Conservation (phyloP, 2,888 invertebrate genomes). For the Dusona sp. region DNA sequence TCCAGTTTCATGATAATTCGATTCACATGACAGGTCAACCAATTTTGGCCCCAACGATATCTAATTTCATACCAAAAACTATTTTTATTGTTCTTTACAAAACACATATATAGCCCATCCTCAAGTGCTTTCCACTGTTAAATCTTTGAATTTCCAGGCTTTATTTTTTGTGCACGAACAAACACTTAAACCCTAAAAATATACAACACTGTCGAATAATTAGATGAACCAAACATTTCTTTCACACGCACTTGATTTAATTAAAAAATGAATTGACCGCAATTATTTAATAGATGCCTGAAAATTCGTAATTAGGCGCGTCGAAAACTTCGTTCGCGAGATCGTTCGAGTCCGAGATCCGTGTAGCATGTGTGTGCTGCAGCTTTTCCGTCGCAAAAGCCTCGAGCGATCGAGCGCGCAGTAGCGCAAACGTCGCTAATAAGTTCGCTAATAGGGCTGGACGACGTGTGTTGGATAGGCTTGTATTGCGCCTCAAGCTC, state of each 20-base stretch:
- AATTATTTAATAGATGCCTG: neutral
- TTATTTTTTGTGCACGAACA: neutral
- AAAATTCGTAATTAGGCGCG: neutral
- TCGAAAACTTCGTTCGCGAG: slow-evolving; percentile 15
- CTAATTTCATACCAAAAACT: neutral
- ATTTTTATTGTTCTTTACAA: neutral
- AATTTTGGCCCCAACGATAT: neutral
- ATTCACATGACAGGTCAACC: neutral
- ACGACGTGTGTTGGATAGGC: slow-evolving; percentile 64
- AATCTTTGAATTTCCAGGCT: neutral
- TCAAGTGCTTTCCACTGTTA: neutral
- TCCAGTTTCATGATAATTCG: neutral
- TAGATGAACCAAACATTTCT: neutral
- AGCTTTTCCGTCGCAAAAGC: slow-evolving; percentile 41
- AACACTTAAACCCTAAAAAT: neutral
- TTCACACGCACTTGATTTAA: neutral
- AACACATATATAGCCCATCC: neutral
- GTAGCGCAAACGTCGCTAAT: slow-evolving; percentile 67
- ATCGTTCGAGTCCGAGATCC: slow-evolving; percentile 35
- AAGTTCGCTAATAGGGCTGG: slow-evolving; percentile 71
- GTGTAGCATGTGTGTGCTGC: neutral
- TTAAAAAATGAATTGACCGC: neutral
- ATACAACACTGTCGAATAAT: neutral
- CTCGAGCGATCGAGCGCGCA: slow-evolving; percentile 44
- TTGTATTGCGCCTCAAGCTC: slow-evolving; percentile 56